A percentile compares a stretch with the other conserved stretches of the same genome.
Evolutionary conservation across 2,888 invertebrate genomes (phyloP).

Genomic region (Sericinus montela): DNA sequence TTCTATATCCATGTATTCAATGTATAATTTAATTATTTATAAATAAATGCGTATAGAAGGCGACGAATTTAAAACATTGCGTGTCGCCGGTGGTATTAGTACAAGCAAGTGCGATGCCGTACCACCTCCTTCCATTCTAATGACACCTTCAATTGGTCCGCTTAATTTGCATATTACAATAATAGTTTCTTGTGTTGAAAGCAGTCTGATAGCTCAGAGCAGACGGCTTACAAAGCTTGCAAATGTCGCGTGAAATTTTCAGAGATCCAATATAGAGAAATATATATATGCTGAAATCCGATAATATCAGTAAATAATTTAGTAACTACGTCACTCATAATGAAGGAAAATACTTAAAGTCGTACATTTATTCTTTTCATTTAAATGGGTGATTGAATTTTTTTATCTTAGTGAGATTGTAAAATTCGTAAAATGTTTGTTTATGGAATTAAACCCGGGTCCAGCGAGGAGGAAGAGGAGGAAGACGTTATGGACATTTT

Average conservation of each 20-base stretch:
- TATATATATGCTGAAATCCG: neutral
- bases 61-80: conserved; percentile 40
- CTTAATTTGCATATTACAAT: conserved; percentile 71
- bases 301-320: neutral
- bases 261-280: neutral
- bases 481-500: conserved; percentile 77
- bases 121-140: conserved; percentile 57
- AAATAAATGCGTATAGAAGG: conserved; percentile 22
- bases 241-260: conserved; percentile 3
- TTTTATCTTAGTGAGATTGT: too few relatives aligned
- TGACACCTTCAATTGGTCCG: conserved; percentile 59
- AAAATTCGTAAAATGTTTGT: conserved; percentile 73
- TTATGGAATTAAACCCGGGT: conserved; percentile 73
- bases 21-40: too few relatives aligned
- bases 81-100: conserved; percentile 42
- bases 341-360: too few relatives aligned
- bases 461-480: conserved; percentile 79
- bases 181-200: conserved; percentile 44
- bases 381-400: too few relatives aligned
- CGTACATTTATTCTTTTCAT: too few relatives aligned
- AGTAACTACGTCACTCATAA: neutral
- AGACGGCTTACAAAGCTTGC: conserved; percentile 23
- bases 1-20: too few relatives aligned
- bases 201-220: conserved; percentile 25
- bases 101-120: conserved; percentile 50